These are phyloP conservation scores for Chrysochloris asiatica DNA, from an alignment of 2,113 vertebrate species.

Conservation along the genomic window DNA sequence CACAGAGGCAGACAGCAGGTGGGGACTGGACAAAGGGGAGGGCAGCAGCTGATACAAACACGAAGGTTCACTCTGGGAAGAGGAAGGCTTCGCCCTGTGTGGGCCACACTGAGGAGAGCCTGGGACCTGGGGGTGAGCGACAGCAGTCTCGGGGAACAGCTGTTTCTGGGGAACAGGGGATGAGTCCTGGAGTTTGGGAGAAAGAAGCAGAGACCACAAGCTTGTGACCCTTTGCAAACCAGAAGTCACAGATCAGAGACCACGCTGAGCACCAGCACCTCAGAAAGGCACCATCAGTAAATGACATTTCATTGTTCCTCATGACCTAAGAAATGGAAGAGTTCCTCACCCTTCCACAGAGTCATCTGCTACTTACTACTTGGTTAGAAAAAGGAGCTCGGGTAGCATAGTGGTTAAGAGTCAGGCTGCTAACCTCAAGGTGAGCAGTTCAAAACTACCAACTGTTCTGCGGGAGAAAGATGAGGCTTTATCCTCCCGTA, in stretches of 20 bases:
- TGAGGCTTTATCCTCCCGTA: too few relatives aligned
- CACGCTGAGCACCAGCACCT: not conserved
- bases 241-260: not conserved
- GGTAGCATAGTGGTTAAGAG: too few relatives aligned
- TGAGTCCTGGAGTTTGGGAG: not conserved
- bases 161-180: not conserved
- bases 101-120: not conserved
- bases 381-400: too few relatives aligned
- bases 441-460: too few relatives aligned
- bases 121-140: not conserved
- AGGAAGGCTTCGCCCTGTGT: too few relatives aligned
- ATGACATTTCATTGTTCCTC: not conserved
- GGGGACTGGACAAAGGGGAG: not conserved
- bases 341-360: not conserved
- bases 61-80: too few relatives aligned
- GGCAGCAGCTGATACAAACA: not conserved
- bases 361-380: not conserved
- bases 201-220: too few relatives aligned
- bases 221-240: not conserved
- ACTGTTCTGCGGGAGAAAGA: too few relatives aligned
- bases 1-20: not conserved
- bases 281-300: not conserved
- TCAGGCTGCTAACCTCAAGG: too few relatives aligned
- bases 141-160: not conserved
- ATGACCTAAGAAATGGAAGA: not conserved